Evolutionary conservation across 2,888 invertebrate species (phyloP).

Genomic region (Chamaedrilus cognettii): DNA sequence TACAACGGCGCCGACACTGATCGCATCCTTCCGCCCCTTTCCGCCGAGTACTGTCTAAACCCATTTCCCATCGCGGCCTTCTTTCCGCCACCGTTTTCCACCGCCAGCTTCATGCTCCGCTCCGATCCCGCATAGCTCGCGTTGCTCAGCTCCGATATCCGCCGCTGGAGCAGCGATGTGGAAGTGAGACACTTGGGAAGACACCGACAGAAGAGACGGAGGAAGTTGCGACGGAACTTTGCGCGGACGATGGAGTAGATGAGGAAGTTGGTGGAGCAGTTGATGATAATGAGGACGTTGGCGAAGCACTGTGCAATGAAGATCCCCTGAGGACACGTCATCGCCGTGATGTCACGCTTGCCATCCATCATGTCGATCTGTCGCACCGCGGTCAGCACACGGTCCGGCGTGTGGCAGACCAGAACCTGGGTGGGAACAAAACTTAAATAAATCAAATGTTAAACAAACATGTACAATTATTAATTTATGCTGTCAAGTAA

Average conservation of each 20-base stretch:
- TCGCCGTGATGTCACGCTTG: neutral
- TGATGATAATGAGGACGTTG: conserved; percentile 24
- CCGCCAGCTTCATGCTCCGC: no score
- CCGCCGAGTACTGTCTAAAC: no score
- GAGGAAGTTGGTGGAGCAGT: conserved; percentile 27
- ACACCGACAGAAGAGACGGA: neutral
- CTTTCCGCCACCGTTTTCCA: no score
- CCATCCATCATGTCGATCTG: neutral
- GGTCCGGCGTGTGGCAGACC: conserved; percentile 18
- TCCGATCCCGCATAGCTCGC: no score
- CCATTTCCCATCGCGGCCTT: no score
- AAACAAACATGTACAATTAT: no score
- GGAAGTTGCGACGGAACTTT: conserved; percentile 15
- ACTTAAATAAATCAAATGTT: no score
- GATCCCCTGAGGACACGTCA: conserved; percentile 10
- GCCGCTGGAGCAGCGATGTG: no score
- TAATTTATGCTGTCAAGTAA: no score
- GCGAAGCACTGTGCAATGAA: conserved; percentile 18
- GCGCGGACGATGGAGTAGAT: conserved; percentile 19
- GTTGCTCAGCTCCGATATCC: no score
- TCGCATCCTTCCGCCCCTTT: no score
- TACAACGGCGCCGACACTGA: no score
- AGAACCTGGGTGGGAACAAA: conserved; percentile 1
- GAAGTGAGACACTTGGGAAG: neutral
- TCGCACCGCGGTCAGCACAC: conserved; percentile 8